Base-by-base conservation (phyloP, 2,797 vertebrate genomes). In the Thripadectes ignobilis region DNA sequence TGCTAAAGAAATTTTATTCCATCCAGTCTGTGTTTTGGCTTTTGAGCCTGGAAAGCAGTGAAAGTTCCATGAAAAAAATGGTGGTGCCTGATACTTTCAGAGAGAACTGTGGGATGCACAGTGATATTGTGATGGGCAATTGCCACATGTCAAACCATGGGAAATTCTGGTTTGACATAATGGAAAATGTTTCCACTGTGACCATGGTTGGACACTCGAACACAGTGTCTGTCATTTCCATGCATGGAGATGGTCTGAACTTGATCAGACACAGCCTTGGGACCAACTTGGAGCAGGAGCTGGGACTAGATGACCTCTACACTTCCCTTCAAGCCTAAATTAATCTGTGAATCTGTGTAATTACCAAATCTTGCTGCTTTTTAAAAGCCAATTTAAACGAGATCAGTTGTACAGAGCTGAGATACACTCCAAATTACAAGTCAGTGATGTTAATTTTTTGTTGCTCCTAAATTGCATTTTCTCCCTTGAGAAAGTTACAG, bases 81-180 rank as follows among this genome's bases (percentile, higher is more conserved):
- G 17, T 32, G 32, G 17, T 30, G 73, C 8, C 4, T 45, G 49
- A 38, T 26, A 19, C 4, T 66, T 72, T 43, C 46, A 76, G 39
- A 76, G n/a, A 46, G 39, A 86, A 55, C 43, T 51, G 32, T 26
- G 66, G 68, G 17, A 18, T 27, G 10, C 19, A 27, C 38, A 54
- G 5, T 39, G 55, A 27, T 65, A 41, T 15, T 0, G 0, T 21
- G 30, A 73, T 34, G 34, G 43, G 26, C 20, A 87, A 11, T 0
- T 1, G 34, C 19, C 2, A 1, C 0, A 0, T 11, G 69, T 49
- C 2, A 6, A 58, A 89, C 12, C 30, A 13, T 14, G 29, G 34
- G 27, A 52, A 75, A 43, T 75, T 81, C 49, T 38, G 27, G 46
- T 36, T 20, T 46, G 51, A 24, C 3, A 2, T 11, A 17, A 39